Conservation (phyloP, 1,140 invertebrate genomes). For the Drosophila hydei region DNA sequence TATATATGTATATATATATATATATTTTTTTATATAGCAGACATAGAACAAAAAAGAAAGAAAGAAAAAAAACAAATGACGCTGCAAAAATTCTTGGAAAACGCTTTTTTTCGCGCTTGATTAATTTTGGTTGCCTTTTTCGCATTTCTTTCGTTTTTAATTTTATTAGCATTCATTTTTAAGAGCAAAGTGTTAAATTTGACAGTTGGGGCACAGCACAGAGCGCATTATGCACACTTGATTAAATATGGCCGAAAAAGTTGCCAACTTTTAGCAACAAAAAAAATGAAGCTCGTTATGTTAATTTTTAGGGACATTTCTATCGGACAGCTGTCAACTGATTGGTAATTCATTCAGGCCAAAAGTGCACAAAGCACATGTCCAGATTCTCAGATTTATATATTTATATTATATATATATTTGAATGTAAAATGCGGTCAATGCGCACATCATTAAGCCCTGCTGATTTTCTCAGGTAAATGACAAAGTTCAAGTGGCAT, state of each 20-base stretch:
- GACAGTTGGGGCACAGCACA: conserved; percentile 56
- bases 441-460: conserved; percentile 49
- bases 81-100: conserved; percentile 72
- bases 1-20: not conserved
- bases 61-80: conserved; percentile 70
- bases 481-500: conserved; percentile 44
- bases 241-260: conserved; percentile 49
- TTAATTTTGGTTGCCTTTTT: conserved; percentile 59
- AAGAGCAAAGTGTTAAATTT: conserved; percentile 77
- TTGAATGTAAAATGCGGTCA: conserved; percentile 38
- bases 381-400: conserved; percentile 8
- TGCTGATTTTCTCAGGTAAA: conserved; percentile 19
- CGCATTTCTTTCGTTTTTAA: conserved; percentile 41
- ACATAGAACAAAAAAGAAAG: not conserved
- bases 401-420: conserved; percentile 1
- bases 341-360: conserved; percentile 43
- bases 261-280: not conserved
- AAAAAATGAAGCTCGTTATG: conserved; percentile 18
- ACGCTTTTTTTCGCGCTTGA: conserved; percentile 75
- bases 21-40: too few relatives aligned
- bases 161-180: conserved; percentile 72
- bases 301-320: conserved; percentile 1
- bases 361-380: conserved; percentile 27
- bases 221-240: conserved; percentile 68
- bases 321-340: conserved; percentile 12